Base-by-base conservation (phyloP, 2,797 vertebrate genomes). In the Sarcoramphus papa region DNA sequence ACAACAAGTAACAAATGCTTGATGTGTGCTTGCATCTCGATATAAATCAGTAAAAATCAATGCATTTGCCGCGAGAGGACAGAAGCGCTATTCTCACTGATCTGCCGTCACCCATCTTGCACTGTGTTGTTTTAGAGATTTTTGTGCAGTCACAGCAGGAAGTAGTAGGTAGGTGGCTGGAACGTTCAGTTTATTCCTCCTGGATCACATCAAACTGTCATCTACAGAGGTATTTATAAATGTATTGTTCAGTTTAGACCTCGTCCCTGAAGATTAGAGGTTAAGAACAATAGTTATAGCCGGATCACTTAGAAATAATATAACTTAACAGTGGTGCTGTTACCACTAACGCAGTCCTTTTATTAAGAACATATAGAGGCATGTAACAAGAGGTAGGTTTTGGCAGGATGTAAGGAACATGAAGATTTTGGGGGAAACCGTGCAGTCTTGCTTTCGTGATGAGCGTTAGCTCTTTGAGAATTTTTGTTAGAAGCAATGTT, bases 391-490 rank as follows among this genome's bases (percentile, higher is more conserved):
- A 53, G 37, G 62, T 3, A 28, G 56, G 19, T 57, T 80, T 30
- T 9, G n/a, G n/a, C n/a, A 63, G 60, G 68, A 27, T 14, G 11
- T 25, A 21, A 63, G 28, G 16, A 43, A 22, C 6, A 2, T 0
- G 1, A 57, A 45, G 25, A 30, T 45, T 6, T 67, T 13, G 24
- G 21, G 40, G 8, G 21, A 53, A 78, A 48, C 45, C 21, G 10
- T 14, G 27, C 21, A 70, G 30, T 2, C 17, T 28, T 35, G 45
- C 31, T 73, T 57, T 48, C 15, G 3, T 0, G 4, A 37, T 1
- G 10, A 72, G 17, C 0, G 0, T 15, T 25, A 43, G 10, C 2
- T 35, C 13, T 81, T 48, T 23, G 24, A 35, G 18, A 35, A 13
- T 10, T n/a, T 27, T 54, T 86, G 70, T 56, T 3, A 30, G 57